Evolutionary conservation across 2,113 vertebrate species (phyloP), one percentile per base, ranked within the genome.

Genomic region (Myiopsitta monachus): DNA sequence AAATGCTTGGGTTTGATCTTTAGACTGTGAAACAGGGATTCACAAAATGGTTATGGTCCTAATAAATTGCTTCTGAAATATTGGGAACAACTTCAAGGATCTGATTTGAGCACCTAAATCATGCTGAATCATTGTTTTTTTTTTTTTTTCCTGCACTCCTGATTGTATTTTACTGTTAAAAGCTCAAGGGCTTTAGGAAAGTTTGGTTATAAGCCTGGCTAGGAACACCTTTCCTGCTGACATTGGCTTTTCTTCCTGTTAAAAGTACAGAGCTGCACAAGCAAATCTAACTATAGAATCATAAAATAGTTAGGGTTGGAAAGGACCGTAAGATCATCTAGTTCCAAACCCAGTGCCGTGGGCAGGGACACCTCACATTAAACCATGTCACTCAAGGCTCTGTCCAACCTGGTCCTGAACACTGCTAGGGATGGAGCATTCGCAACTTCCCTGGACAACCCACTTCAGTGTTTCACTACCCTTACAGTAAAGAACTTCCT

Each of bases 1-100:
- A 96, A 96, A 97, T 30, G 67, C 55, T 87, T 95, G 72, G 84
- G 72, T 99, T 98, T 98, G 98, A 98, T 98, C 98, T 96, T 96
- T 97, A 96, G 98, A 98, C 97, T 98, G 98, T 98, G 98, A 98
- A 98, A 98, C 96, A 95, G 83, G 55, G 91, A 83, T 78, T 70
- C 64, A 33, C 15, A 9, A n/a, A 61, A 64, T 80, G 30, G 38
- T 74, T 92, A 61, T 72, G 43, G 38, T 83, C 44, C 38, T 92
- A 70, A 88, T 57, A 90, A 94, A 88, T 82, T 90, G 88, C 33
- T 57, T 79, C 62, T 90, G 85, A 91, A 81, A 55, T 89, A 70
- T 33, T 88, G 73, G 76, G 94, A 95, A 83, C 79, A 66, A 54
- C 78, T 89, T 91, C 89, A 94, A 88, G 96, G 84, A 72, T 95